Evolutionary conservation across 2,113 vertebrate species (phyloP).

Genomic region (Sterrhoptilus dennistouni): DNA sequence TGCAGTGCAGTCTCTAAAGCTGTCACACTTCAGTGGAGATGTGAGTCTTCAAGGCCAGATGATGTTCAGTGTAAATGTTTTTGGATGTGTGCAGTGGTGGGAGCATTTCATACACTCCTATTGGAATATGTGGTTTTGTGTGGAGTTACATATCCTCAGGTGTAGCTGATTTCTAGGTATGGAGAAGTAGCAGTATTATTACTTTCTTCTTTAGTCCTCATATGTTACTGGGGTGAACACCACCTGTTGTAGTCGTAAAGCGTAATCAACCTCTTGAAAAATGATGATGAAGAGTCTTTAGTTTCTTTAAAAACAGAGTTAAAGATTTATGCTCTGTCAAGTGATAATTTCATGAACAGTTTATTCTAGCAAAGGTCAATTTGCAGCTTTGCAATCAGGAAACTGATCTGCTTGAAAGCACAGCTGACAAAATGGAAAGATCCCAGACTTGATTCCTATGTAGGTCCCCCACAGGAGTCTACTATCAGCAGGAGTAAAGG

Average conservation of each 20-base stretch:
- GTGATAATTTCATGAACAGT: neutral
- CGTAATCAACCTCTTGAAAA: neutral
- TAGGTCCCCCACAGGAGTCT: neutral
- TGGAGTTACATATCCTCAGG: neutral
- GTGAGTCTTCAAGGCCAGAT: neutral
- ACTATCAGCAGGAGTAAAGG: neutral
- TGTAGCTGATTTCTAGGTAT: neutral
- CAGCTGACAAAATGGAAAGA: neutral
- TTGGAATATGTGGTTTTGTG: neutral
- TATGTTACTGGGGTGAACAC: neutral
- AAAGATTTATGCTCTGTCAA: neutral
- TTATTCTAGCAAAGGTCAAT: neutral
- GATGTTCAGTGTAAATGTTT: neutral
- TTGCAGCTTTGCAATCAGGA: neutral
- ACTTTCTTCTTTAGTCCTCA: neutral
- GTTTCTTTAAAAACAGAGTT: neutral
- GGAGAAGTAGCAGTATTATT: neutral
- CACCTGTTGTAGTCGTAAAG: neutral
- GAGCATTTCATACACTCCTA: neutral
- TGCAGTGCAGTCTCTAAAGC: neutral
- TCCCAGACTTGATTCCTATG: neutral
- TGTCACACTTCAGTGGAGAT: neutral
- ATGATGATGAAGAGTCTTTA: neutral
- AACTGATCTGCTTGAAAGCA: neutral
- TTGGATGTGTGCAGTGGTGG: neutral